A percentile compares a stretch with the other conserved stretches of the same genome.
Evolutionary conservation across 2,888 invertebrate genomes (phyloP).

Genomic region (Camptogramma bilineatum): DNA sequence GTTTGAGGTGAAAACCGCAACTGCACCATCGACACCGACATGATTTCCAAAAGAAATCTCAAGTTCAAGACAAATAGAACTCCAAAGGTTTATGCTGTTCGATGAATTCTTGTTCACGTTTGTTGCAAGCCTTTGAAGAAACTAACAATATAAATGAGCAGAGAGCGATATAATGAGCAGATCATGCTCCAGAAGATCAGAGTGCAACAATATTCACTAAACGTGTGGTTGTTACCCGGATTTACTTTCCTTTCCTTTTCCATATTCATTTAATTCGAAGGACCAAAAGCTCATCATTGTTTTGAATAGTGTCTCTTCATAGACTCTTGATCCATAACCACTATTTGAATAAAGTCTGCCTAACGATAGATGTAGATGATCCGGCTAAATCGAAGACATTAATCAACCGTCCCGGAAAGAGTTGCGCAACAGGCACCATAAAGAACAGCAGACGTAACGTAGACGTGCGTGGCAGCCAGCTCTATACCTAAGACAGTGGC

Average conservation of each 20-base stretch:
- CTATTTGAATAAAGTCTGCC: no score
- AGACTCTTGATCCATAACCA: not conserved
- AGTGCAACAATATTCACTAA: no score
- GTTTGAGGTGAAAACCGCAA: constrained; percentile 51
- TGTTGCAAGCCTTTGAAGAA: not conserved
- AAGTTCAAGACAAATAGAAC: constrained; percentile 56
- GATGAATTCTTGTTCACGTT: not conserved
- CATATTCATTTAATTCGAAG: no score
- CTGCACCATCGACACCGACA: constrained; percentile 39
- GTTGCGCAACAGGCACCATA: constrained; percentile 47
- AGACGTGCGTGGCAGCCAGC: constrained; percentile 13
- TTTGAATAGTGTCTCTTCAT: no score
- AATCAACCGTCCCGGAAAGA: constrained; percentile 35
- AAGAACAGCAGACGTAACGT: constrained; percentile 29
- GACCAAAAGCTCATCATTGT: no score
- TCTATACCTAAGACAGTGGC: not conserved
- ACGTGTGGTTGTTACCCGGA: no score
- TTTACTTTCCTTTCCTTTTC: no score
- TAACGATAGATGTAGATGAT: not conserved
- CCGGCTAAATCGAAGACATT: constrained; percentile 19
- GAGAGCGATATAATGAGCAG: no score
- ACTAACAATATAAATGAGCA: no score
- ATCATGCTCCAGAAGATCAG: no score
- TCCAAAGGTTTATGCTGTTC: constrained; percentile 6
- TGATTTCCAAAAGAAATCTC: constrained; percentile 60